Evolutionary conservation across 2,888 invertebrate genomes (phyloP).

Genomic region (Agonopterix heracliana): DNA sequence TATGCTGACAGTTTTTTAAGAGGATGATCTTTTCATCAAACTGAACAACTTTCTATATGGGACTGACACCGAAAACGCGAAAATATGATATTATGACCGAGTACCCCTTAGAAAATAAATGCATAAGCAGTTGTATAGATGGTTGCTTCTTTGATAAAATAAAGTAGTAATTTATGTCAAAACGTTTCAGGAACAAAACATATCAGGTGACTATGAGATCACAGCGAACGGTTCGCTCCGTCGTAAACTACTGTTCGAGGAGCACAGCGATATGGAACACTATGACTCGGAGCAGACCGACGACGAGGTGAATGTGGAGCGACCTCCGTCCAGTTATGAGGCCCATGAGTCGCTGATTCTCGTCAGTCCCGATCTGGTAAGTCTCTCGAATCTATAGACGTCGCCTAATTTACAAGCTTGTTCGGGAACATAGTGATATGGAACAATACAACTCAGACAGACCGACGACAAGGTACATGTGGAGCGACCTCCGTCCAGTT

Average conservation of each 20-base stretch:
- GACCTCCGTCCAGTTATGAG: conserved; percentile 49
- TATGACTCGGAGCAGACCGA: conserved; percentile 66
- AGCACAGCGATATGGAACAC: conserved; percentile 61
- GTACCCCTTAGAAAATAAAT: no score
- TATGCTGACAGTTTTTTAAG: no score
- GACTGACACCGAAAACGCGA: no score
- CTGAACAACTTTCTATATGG: no score
- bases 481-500: conserved; percentile 48
- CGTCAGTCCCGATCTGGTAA: conserved; percentile 65
- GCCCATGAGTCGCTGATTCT: conserved; percentile 51
- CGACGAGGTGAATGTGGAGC: conserved; percentile 46
- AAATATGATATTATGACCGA: no score
- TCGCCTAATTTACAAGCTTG: no score
- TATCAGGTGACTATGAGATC: conserved; percentile 60
- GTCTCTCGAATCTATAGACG: conserved; percentile 10
- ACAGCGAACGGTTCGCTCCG: conserved; percentile 65
- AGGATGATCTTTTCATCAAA: no score
- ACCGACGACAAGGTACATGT: conserved; percentile 53
- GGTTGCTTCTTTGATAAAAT: no score
- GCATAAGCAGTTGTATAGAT: no score
- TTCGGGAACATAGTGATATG: conserved; percentile 63
- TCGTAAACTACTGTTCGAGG: conserved; percentile 60
- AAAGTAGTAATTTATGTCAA: neutral
- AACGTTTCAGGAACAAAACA: conserved; percentile 50
- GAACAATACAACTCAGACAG: conserved; percentile 65